Evolutionary conservation across 2,113 vertebrate species (phyloP), one percentile per base, ranked within the genome.

Genomic region (Ibidorhyncha struthersii): DNA sequence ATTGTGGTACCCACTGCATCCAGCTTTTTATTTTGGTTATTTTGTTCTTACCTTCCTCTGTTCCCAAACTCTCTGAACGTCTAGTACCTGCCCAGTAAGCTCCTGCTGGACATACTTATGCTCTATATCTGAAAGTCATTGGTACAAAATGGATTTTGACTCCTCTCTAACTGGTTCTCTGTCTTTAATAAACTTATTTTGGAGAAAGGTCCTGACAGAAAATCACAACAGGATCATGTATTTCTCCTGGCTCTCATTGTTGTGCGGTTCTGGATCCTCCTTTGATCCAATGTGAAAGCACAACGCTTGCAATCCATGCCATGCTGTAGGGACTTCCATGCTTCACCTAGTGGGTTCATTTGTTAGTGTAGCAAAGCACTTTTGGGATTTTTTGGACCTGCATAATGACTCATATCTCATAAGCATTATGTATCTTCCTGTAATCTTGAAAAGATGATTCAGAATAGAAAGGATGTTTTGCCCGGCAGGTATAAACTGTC

Each of bases 1-100:
- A 0, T 8, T 84, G 59, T 23, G 55, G 26, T 78, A 53, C 7
- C 25, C 0, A 3, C 30, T 30, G 4, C 53, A 9, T 19, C 13
- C 17, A 66, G 41, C 11, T 63, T 81, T 82, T 86, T n/a, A 41
- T 49, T 88, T 59, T 67, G 27, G 7, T 62, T 82, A 8, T 70
- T 92, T 73, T 62, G 5, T 56, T 59, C 11, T 55, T 34, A 2
- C 10, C 27, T 77, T 45, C 21, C 41, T 81, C 8, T 56, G 14
- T 43, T 8, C 14, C 32, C 9, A 14, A 43, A 30, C 23, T 52
- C 34, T 69, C 43, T 85, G 70, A 76, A n/a, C 18, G 15, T 67
- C 27, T 61, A 12, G 10, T 8, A 9, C 27, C 27, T 73, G 40
- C 36, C 8, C 14, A 4, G 34, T 40, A 71, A 61, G 32, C 66